Conservation (phyloP, 2,797 vertebrate genomes). For the Sebastes matsubarae region DNA sequence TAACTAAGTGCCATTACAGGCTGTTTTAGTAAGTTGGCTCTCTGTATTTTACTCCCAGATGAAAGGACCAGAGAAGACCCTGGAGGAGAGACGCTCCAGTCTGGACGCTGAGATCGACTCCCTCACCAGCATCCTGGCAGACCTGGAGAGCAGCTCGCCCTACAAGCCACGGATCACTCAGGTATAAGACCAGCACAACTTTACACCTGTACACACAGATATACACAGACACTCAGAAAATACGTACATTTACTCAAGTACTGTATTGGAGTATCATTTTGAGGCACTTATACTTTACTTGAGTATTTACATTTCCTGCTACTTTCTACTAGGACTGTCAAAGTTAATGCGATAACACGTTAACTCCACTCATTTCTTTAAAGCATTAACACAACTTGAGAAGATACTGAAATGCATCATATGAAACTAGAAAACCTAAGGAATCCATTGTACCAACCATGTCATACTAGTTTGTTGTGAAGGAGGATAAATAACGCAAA, state of each 20-base stretch:
- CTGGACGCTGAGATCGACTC: slow-evolving; percentile 98
- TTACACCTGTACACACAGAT: not conserved
- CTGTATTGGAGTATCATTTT: no score
- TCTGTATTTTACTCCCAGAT: slow-evolving; percentile 71
- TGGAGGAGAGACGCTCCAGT: slow-evolving; percentile 94
- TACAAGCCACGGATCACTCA: slow-evolving; percentile 91
- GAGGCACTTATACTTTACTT: not conserved
- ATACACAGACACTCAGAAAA: not conserved
- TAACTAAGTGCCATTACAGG: not conserved
- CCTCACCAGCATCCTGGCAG: slow-evolving; percentile 94
- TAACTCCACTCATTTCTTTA: no score
- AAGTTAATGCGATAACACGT: no score
- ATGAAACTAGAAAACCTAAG: no score
- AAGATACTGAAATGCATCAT: no score
- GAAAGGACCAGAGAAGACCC: slow-evolving; percentile 90
- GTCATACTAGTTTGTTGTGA: no score
- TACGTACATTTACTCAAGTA: no score
- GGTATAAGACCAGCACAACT: slow-evolving; percentile 44
- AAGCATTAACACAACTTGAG: no score
- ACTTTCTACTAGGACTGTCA: no score
- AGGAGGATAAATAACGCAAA: no score
- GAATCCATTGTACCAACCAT: no score
- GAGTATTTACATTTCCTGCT: no score
- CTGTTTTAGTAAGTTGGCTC: not conserved
- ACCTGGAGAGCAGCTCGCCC: slow-evolving; percentile 95